Evolutionary conservation across 2,888 invertebrate genomes (phyloP), one percentile per base, ranked within the genome.

Genomic region (Microchrysa polita): DNA sequence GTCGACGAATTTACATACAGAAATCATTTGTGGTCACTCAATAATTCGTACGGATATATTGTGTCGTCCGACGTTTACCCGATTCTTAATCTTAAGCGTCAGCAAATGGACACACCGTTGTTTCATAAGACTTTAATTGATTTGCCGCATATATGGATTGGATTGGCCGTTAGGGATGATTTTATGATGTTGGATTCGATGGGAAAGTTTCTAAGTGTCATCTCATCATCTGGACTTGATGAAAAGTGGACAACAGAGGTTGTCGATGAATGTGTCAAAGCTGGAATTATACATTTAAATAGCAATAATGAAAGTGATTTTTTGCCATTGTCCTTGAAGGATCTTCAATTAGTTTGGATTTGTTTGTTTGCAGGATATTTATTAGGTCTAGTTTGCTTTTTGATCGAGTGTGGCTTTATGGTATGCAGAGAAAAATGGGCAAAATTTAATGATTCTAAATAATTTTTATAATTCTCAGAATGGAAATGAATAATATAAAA

Each of bases 241-340:
- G 12, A n/a, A 9, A 60, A 60, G 16, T 60, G 60, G 60, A n/a
- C n/a, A 2, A n/a, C 20, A 23, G 60, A 60, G 12, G 27, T 27
- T n/a, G 22, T 60, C 12, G 9, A 23, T 27, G 60, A 60, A 60
- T 23, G 23, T 60, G 34, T 60, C 7, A 27, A 27, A 27, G 60
- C 60, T 27, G 34, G 34, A 2, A 60, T 60, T 27, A 60, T 60
- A 2, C 2, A 27, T 0, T 10, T 12, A 14, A 10, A 14, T 22
- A 23, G 16, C 9, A 1, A n/a, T 10, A 27, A 27, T 27, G 60
- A 27, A 1, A 27, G 27, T n/a, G 10, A 2, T 60, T 60, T 60
- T 22, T 2, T 5, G 5, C 27, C 60, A 0, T 14, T 60, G 27
- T 0, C 23, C 1, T 23, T 27, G 16, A 27, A 60, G 9, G 9